These are phyloP conservation scores for Augiades crinisus DNA, from an alignment of 2,888 invertebrate genomes.

Conservation along the genomic window DNA sequence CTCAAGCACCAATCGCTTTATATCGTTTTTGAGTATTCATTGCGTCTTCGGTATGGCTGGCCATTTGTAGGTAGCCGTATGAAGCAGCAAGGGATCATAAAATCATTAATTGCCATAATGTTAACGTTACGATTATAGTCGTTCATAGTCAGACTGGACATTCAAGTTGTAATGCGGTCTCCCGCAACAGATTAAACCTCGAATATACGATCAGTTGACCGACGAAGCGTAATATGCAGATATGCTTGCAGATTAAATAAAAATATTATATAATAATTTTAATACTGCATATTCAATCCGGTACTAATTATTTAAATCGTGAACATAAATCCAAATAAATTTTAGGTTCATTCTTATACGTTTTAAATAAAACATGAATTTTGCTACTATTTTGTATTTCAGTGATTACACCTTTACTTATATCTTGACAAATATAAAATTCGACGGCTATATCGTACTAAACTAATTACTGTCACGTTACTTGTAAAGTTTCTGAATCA, in stretches of 20 bases:
- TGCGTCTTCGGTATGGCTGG: conserved; percentile 31
- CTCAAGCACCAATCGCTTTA: conserved; percentile 32
- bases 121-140: conserved; percentile 33
- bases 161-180: conserved; percentile 39
- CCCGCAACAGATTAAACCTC: conserved; percentile 21
- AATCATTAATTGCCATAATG: conserved; percentile 37
- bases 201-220: conserved; percentile 21
- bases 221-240: conserved; percentile 10
- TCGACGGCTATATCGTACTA: too few species aligned
- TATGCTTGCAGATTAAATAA: conserved; percentile 26
- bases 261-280: conserved; percentile 25
- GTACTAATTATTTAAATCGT: conserved; percentile 23
- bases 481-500: too few species aligned
- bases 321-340: conserved; percentile 19
- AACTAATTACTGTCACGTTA: too few species aligned
- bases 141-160: conserved; percentile 36
- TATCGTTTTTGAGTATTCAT: conserved; percentile 32
- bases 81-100: conserved; percentile 38
- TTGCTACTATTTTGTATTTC: too few species aligned
- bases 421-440: too few species aligned
- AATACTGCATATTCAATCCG: conserved; percentile 23
- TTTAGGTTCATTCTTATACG: conserved; percentile 7
- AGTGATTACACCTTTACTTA: too few species aligned
- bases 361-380: conserved; percentile 4
- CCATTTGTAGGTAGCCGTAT: conserved; percentile 32